Base-by-base conservation (phyloP, 2,888 invertebrate genomes). In the Alviniconcha strummeri region DNA sequence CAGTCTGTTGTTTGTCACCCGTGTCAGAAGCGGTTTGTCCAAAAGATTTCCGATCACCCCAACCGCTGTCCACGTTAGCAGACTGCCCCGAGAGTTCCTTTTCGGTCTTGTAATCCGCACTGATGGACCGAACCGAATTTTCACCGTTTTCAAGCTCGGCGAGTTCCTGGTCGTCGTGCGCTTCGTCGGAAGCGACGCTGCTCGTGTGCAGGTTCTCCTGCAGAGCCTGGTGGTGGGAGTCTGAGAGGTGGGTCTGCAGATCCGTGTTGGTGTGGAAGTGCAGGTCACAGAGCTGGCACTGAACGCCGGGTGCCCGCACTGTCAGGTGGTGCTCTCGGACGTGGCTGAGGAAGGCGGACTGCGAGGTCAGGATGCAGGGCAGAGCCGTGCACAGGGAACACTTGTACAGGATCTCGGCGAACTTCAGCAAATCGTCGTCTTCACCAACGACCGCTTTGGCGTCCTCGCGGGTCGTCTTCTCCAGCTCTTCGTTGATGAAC, bases 341-440 rank as follows among this genome's bases (percentile, higher is more conserved):
- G 85, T 91, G 91, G 36, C 84, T 75, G 0, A 89, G 77, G 84
- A 91, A 91, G 79, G 88, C 90, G 8, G 87, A 87, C 81, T 88
- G 87, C 2, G 91, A 91, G 1, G 91, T 90, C 36, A 91, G 77
- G 80, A 91, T 90, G 8, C 89, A 90, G 4, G 91, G 90, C 79
- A 90, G 83, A 8, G 88, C 86, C 5, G 88, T 90, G 81, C 91
- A 91, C 52, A 91, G 83, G 4, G 89, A 89, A 83, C 91, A 91
- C 76, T 91, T 91, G 87, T 91, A 91, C n/a, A 91, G 85, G 54
- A 91, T 86, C 84, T 91, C 91, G 0, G 91, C 91, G 87, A 89
- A 90, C 75, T 87, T 85, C 88, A 89, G 86, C 64, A 89, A 81
- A 64, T 89, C 86, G 60, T 88, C 87, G 78, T 89, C 86, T 71